Conservation (phyloP, 37 sponge, comb jelly and placozoan genomes). For the Oopsacas minuta region DNA sequence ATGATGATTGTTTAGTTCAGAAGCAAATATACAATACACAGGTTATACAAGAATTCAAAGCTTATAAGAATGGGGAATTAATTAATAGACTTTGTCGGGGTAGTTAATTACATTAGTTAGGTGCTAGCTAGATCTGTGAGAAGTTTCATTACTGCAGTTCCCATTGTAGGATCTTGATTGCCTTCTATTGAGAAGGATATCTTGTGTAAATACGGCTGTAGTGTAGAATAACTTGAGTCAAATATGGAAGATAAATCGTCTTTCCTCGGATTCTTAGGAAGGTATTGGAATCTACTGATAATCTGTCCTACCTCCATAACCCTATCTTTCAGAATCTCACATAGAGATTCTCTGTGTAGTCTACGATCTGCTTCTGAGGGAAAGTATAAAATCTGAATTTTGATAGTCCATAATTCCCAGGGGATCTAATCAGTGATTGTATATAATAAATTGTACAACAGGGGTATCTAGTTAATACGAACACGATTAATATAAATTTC, state of each 20-base stretch:
- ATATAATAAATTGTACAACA: background rate
- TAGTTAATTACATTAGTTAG: background rate
- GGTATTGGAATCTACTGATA: conserved; percentile 54
- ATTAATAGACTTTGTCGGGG: background rate
- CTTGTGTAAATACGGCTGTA: conserved; percentile 67
- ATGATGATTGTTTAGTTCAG: too few relatives aligned
- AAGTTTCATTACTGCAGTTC: background rate
- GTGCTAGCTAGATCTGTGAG: background rate
- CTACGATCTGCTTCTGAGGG: conserved; percentile 13
- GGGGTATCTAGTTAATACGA: background rate
- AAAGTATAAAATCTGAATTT: background rate
- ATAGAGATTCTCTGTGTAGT: background rate
- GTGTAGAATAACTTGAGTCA: conserved; percentile 48
- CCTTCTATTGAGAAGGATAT: conserved; percentile 13
- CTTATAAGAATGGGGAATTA: background rate
- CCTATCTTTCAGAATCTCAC: background rate
- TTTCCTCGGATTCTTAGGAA: conserved; percentile 56
- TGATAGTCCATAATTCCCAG: background rate
- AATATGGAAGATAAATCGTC: conserved; percentile 60
- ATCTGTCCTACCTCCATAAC: conserved; percentile 19
- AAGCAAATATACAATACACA: too few relatives aligned
- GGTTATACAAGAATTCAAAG: background rate
- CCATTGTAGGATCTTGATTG: background rate
- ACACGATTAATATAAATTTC: background rate
- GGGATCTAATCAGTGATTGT: background rate